Evolutionary conservation across 2,113 vertebrate genomes (phyloP), one percentile per base, ranked within the genome.

Genomic region (Oreocharis arfaki): DNA sequence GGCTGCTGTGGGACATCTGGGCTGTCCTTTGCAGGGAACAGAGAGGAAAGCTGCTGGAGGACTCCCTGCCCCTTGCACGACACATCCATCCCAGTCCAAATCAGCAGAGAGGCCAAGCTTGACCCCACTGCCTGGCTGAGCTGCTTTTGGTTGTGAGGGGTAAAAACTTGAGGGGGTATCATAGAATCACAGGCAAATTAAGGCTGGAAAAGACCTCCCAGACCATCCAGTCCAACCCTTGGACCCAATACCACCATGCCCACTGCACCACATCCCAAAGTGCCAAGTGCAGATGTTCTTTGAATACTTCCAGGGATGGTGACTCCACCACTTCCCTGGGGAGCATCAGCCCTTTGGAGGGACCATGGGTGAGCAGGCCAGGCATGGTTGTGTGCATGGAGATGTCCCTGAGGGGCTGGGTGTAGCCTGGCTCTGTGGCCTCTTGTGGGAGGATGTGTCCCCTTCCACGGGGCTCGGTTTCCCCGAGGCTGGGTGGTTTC

Each of bases 261-360:
- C 32, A n/a, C 37, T 5, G 3, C 8, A 13, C 37, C 23, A 6
- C 0, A 11, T 1, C n/a, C 10, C 41, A 6, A 19, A 55, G 41
- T 16, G 26, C 17, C 41, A 10, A 3, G 2, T 30, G 13, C 16
- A 11, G 0, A 4, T 1, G 3, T 3, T 6, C 19, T 33, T 5
- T 23, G 41, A 5, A 4, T 7, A 2, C 12, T 16, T 3, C 26
- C 47, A 42, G 22, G 26, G 6, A 11, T 20, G 49, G 35, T 8
- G 47, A 35, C 55, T 32, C 63, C 47, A 13, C 18, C n/a, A 1
- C 6, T 5, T 2, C 52, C 24, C 33, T 17, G 44, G 23, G 33
- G 22, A 65, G 6, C 33, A 30, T 7, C 61, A 3, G 2, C 39
- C 53, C 35, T 23, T 26, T 37, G 53, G n/a, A 33, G 37, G n/a